phyloP scores from a whole-genome alignment of 2,888 invertebrate genomes.

The Tortricodes alternella region DNA sequence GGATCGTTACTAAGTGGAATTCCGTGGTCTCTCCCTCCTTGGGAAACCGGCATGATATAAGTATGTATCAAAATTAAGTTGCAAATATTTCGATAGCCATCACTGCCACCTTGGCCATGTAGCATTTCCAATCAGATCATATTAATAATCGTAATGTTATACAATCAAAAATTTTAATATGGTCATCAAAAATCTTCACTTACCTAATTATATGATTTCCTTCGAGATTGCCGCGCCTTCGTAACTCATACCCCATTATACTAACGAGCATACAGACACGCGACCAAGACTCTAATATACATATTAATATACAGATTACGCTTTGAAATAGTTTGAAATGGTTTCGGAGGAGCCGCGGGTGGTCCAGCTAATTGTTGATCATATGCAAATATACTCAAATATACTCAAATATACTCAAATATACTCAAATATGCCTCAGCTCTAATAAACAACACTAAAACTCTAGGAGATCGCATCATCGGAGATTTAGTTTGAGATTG shows the following conservation, averaged over 20 bases:
- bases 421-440: slow-evolving; percentile 7
- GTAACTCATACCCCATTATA: slow-evolving; percentile 26
- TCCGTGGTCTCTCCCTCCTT: too few relatives aligned
- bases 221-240: slow-evolving; percentile 1
- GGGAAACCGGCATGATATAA: too few relatives aligned
- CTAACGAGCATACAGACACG: slow-evolving; percentile 53
- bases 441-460: slow-evolving; percentile 13
- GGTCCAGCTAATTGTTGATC: slow-evolving; percentile 31
- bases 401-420: slow-evolving; percentile 31
- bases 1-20: too few relatives aligned
- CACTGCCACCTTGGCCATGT: background rate
- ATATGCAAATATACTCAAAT: slow-evolving; percentile 29
- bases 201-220: slow-evolving; percentile 22
- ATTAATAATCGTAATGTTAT: slow-evolving; percentile 6
- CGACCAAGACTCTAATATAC: slow-evolving; percentile 61
- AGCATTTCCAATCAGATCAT: background rate
- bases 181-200: slow-evolving; percentile 27
- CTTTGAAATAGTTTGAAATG: slow-evolving; percentile 28
- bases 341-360: slow-evolving; percentile 22
- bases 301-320: slow-evolving; percentile 49
- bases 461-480: slow-evolving; percentile 16
- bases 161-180: slow-evolving; percentile 31
- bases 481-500: slow-evolving; percentile 14
- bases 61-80: too few relatives aligned
- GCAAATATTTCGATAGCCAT: too few relatives aligned